Base-by-base conservation (phyloP, 2,113 vertebrate species). In the Psittacula cyanocephala region DNA sequence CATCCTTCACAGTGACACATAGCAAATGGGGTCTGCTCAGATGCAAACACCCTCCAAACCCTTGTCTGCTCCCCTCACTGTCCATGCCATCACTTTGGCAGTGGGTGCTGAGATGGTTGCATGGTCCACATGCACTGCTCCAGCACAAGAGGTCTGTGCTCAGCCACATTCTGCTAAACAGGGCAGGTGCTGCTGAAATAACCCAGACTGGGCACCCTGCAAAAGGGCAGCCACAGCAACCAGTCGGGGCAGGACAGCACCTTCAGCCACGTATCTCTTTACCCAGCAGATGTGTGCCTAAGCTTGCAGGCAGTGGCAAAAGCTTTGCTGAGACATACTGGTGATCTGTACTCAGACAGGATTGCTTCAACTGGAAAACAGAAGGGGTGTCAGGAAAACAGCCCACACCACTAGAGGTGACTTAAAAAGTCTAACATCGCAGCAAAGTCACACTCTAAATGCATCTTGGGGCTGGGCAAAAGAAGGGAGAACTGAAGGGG, bases 181-280 rank as follows among this genome's bases (percentile, higher is more conserved):
- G 23, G 6, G 19, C 13, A 50, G 49, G 23, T 15, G 17, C 15
- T 59, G 43, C 64, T 46, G 49, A 69, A 33, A 37, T 10, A n/a
- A 53, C 17, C 17, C 39, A 22, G 28, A 35, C 75, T 1, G 0
- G 31, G 35, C 10, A 28, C n/a, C 17, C 8, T 19, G 33, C 29
- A 11, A 15, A n/a, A 74, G 29, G 20, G 39, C 46, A 47, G 46
- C 10, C 1, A 0, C 62, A 33, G 82, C 35, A 19, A 33, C 5
- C 2, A 2, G 41, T 11, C 22, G 18, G 53, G 39, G 18, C 31
- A 75, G 29, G 31, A 35, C 9, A 69, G 9, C 25, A 5, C 11
- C 78, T 67, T 35, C 1, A 3, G 29, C 39, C 53, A 31, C 0
- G 1, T 0, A 1, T 9, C 24, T 31, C 25, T 25, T 41, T 31